Conservation (phyloP, 2,888 invertebrate species). For the Mechanitis messenoides region DNA sequence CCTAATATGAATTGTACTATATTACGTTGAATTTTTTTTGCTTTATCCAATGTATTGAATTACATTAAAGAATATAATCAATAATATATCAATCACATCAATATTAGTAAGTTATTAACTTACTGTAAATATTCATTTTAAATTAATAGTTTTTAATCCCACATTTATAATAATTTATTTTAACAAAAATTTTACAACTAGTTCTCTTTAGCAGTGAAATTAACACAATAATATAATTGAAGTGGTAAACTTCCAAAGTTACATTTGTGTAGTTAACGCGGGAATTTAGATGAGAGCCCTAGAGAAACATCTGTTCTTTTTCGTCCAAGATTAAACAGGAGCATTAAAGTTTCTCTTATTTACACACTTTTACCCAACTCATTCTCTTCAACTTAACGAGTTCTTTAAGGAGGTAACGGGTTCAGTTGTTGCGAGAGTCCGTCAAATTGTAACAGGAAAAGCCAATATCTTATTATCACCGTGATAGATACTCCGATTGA, state of each 20-base stretch:
- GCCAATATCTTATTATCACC: conserved; percentile 4
- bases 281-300: background rate
- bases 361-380: background rate
- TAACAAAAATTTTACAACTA: background rate
- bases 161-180: too few species aligned
- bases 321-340: background rate
- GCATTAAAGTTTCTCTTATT: background rate
- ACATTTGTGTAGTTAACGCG: background rate
- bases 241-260: background rate
- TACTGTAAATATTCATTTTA: too few species aligned
- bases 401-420: conserved; percentile 1
- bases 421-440: conserved; percentile 8
- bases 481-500: conserved; percentile 2
- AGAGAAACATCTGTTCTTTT: conserved; percentile 1
- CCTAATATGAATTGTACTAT: too few species aligned
- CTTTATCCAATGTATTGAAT: too few species aligned
- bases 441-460: conserved; percentile 1
- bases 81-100: too few species aligned
- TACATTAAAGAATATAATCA: too few species aligned
- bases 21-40: too few species aligned
- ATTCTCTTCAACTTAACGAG: background rate
- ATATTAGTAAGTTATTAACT: too few species aligned
- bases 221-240: background rate
- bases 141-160: too few species aligned
- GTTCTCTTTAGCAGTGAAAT: background rate